These are phyloP conservation scores for Pinctada fucata DNA, from an alignment of 2,888 invertebrate species.

Conservation along the genomic window DNA sequence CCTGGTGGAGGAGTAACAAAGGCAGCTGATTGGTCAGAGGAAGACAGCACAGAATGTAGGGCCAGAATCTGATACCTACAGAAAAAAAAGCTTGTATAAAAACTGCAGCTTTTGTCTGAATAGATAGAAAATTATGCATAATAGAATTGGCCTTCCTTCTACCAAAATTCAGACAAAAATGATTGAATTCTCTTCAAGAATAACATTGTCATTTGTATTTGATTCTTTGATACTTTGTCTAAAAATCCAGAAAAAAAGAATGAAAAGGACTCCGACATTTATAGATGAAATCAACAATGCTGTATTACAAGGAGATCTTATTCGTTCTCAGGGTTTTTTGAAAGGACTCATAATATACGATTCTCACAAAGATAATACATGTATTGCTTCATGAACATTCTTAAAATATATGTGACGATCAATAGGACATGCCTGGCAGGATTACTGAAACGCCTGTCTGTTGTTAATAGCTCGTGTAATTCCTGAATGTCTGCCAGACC, in stretches of 20 bases:
- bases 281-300: too few species aligned
- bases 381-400: too few species aligned
- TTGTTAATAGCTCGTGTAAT: conserved; percentile 66
- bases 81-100: conserved; percentile 8
- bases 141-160: background rate
- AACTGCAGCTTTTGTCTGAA: background rate
- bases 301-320: too few species aligned
- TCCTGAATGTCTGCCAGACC: conserved; percentile 74
- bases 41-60: conserved; percentile 74
- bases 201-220: too few species aligned
- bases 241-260: too few species aligned
- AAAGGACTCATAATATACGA: too few species aligned
- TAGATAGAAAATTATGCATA: background rate
- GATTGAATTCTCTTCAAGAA: too few species aligned
- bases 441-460: conserved; percentile 67
- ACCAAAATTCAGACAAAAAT: background rate
- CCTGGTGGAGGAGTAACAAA: conserved; percentile 68
- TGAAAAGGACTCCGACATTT: too few species aligned
- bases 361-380: too few species aligned
- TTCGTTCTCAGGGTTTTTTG: too few species aligned
- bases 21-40: conserved; percentile 69
- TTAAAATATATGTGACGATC: too few species aligned
- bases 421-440: conserved; percentile 45
- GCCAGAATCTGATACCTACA: conserved; percentile 69
- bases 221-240: too few species aligned